Percentiles rank a stretch among this genome's conserved stretches.
Conservation (phyloP, 2,797 vertebrate genomes). For the Manis javanica region DNA sequence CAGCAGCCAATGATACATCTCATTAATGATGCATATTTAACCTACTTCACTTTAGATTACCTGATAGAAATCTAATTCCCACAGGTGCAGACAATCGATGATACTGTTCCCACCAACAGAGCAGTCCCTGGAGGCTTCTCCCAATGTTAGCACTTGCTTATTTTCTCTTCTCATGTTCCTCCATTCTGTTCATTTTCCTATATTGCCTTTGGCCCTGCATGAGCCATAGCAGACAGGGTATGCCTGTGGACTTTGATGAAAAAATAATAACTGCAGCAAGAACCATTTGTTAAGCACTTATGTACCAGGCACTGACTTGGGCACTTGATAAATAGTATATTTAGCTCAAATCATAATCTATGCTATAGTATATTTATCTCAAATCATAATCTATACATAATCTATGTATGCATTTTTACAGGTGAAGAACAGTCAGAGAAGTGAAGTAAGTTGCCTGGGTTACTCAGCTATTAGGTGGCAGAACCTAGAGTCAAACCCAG, state of each 20-base stretch:
- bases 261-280: not conserved
- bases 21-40: not conserved
- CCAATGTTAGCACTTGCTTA: not conserved
- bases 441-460: not conserved
- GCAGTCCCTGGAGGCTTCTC: not conserved
- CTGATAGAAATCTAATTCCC: constrained; percentile 53
- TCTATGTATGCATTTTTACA: not conserved
- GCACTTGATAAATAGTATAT: not conserved
- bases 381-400: not conserved
- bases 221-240: not conserved
- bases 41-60: not conserved
- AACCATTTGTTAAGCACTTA: not conserved
- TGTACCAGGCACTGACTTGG: not conserved
- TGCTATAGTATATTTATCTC: not conserved
- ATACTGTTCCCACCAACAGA: not conserved
- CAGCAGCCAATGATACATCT: not conserved
- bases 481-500: not conserved
- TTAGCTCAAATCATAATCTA: not conserved
- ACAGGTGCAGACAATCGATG: not conserved
- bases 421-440: not conserved
- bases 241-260: not conserved
- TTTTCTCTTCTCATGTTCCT: constrained; percentile 55
- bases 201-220: not conserved
- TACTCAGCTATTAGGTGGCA: not conserved
- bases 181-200: not conserved